Conservation (phyloP, 2,888 invertebrate species). For the Petrophora chlorosata region DNA sequence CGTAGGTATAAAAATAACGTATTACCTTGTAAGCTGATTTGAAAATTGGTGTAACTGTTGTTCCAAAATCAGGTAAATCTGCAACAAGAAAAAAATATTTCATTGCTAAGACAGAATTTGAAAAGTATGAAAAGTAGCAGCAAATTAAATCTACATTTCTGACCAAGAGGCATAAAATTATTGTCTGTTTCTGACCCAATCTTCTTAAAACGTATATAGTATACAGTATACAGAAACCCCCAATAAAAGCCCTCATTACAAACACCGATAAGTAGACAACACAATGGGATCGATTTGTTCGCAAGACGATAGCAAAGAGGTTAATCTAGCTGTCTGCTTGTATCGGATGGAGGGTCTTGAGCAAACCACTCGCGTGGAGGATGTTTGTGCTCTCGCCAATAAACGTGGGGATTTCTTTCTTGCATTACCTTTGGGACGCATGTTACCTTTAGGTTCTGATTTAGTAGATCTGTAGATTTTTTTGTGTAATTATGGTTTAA, state of each 20-base stretch:
- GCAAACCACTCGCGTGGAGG: slow-evolving; percentile 63
- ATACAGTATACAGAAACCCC: no score
- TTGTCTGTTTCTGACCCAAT: no score
- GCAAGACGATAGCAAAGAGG: slow-evolving; percentile 56
- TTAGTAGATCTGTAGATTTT: no score
- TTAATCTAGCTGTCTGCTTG: slow-evolving; percentile 68
- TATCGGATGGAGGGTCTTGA: slow-evolving; percentile 62
- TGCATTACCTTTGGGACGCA: slow-evolving; percentile 55
- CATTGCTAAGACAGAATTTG: background rate
- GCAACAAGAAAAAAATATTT: slow-evolving; percentile 19
- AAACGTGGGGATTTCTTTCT: slow-evolving; percentile 58
- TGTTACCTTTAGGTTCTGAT: no score
- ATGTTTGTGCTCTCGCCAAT: slow-evolving; percentile 64
- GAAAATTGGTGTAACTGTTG: slow-evolving; percentile 18
- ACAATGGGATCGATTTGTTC: slow-evolving; percentile 46
- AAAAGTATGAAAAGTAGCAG: no score
- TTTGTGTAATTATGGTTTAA: no score
- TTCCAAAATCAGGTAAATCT: slow-evolving; percentile 21
- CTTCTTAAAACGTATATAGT: no score
- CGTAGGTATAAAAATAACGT: no score
- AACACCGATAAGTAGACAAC: slow-evolving; percentile 36
- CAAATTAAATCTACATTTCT: no score
- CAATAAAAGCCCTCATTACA: slow-evolving; percentile 15
- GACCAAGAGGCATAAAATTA: no score
- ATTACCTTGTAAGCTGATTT: slow-evolving; percentile 26